Evolutionary conservation across 2,113 vertebrate genomes (phyloP).

Genomic region (Rhabdomys dilectus): DNA sequence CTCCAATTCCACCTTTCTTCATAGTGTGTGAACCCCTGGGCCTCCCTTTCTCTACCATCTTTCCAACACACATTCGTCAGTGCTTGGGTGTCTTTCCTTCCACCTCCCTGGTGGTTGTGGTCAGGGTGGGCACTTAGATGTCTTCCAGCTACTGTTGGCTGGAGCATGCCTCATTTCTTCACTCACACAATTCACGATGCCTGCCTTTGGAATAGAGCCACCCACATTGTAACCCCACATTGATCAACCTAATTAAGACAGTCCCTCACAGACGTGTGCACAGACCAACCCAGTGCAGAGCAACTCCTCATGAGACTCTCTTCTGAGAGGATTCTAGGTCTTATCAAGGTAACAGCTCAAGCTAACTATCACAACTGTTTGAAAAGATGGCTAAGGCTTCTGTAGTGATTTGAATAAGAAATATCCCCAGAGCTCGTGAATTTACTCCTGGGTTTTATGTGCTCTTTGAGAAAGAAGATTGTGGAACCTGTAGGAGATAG

Average conservation of each 20-base stretch:
- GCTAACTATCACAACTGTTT: neutral
- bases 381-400: neutral
- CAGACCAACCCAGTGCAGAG: neutral
- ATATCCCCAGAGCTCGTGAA: neutral
- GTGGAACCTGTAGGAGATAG: neutral
- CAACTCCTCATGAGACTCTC: neutral
- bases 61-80: neutral
- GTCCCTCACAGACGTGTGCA: neutral
- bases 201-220: neutral
- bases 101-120: too few species aligned
- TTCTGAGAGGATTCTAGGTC: neutral
- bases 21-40: neutral
- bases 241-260: neutral
- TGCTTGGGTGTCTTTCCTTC: neutral
- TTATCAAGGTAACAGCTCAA: neutral
- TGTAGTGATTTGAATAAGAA: neutral
- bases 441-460: neutral
- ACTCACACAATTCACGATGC: neutral
- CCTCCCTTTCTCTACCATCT: neutral
- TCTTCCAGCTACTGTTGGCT: neutral
- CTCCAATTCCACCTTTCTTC: neutral
- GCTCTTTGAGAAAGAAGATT: neutral
- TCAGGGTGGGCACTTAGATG: neutral
- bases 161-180: neutral
- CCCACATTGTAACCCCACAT: too few species aligned